Base-by-base conservation (phyloP, 1,140 invertebrate genomes). In the Eubasilissa regina region DNA sequence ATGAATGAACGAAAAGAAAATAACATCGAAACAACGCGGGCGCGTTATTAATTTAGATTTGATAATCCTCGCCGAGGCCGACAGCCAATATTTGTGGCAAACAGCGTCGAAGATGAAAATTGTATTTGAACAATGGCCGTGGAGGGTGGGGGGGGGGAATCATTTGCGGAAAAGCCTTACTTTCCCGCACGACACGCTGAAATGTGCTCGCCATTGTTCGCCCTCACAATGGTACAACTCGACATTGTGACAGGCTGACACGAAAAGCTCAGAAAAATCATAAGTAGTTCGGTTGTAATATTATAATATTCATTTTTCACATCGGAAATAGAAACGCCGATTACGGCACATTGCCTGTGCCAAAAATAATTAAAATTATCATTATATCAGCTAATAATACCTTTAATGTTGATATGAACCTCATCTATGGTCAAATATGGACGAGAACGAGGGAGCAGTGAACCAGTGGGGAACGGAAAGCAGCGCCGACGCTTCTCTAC, bases 21-120 rank as follows among this genome's bases (percentile, higher is more conserved):
- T n/a, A 9, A 68, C n/a, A 11, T 0, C 43, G 44, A 51, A 47
- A 45, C 64, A 68, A 45, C 44, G 64, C 45, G 64, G 11, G 44
- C 64, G 44, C 43, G 64, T 45, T 68, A 45, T 68, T 68, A 45
- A 45, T 68, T 68, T 17, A 44, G 45, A 45, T 68, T 68, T 47
- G 44, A 48, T 47, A 68, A 68, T 68, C 64, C 64, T 47, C 48
- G 48, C 48, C 45, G n/a, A 48, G 15, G n/a, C 43, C 64, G 64
- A 68, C 43, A 17, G 15, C 44, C 64, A 68, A 68, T 68, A 68
- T 68, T 68, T 68, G 64, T 8, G 43, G 15, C 44, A 68, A 68
- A 68, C 64, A 64, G 17, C 12, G 44, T 21, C 6, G 44, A 47
- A 68, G 7, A 68, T 68, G 64, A 48, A 48, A 68, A 68, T 21